These are phyloP conservation scores for Cyprinodon brontotheroides DNA, from an alignment of 2,113 vertebrate species.

Conservation along the genomic window DNA sequence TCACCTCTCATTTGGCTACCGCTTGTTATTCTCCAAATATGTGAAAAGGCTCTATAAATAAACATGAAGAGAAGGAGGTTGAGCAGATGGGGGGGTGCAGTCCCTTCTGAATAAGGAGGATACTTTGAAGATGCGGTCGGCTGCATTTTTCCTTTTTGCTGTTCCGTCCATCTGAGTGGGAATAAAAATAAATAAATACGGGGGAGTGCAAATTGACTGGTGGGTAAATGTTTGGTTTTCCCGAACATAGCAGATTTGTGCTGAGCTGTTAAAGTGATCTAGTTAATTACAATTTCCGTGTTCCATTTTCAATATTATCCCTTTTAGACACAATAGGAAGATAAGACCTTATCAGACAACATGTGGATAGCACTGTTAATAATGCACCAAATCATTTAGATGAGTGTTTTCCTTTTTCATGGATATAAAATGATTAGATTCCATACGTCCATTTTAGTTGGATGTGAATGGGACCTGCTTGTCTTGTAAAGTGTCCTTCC, in stretches of 20 bases:
- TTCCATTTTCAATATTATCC: neutral
- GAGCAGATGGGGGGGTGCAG: constrained; percentile 31
- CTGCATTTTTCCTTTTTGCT: constrained; percentile 24
- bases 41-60: constrained; percentile 75
- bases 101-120: constrained; percentile 59
- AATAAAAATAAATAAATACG: neutral
- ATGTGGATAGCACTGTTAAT: neutral
- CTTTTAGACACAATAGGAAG: neutral
- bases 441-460: neutral
- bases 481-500: neutral
- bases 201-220: constrained; percentile 21
- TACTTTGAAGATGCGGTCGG: constrained; percentile 60
- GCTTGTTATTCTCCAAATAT: constrained; percentile 71
- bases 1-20: constrained; percentile 73
- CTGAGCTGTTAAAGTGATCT: neutral
- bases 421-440: neutral
- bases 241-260: neutral
- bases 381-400: neutral
- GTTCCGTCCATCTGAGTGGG: constrained; percentile 31
- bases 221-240: constrained; percentile 42
- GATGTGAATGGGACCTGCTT: neutral
- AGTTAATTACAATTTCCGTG: neutral
- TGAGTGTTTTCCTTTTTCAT: neutral
- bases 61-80: constrained; percentile 58
- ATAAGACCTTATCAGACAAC: neutral